These are phyloP conservation scores for Hippocampus kuda DNA, from an alignment of 2,797 vertebrate genomes.

Conservation along the genomic window DNA sequence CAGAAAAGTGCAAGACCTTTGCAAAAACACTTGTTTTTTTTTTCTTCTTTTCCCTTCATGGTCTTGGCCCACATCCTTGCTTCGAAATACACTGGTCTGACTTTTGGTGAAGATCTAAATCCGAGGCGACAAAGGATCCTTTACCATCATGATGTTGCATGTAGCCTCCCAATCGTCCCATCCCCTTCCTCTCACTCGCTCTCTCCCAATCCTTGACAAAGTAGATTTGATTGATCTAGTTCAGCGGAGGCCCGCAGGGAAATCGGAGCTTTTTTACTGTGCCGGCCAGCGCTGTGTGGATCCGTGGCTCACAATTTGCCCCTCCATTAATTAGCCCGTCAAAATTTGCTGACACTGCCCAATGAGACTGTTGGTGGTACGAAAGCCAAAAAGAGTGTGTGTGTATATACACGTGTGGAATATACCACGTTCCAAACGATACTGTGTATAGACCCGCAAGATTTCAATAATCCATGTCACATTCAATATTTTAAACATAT, in stretches of 20 bases:
- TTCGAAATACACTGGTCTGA: neutral
- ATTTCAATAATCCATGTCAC: too few species aligned
- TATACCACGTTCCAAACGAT: too few species aligned
- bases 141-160: neutral
- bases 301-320: slow-evolving; percentile 10
- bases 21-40: neutral
- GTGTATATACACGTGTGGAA: too few species aligned
- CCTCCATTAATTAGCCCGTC: slow-evolving; percentile 3
- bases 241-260: slow-evolving; percentile 34
- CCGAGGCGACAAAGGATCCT: neutral
- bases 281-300: slow-evolving; percentile 8
- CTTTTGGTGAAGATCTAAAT: neutral
- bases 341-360: neutral
- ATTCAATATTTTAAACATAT: too few species aligned
- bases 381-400: neutral
- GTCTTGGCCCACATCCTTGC: neutral
- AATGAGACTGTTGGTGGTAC: neutral
- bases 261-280: slow-evolving; percentile 15
- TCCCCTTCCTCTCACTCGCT: neutral
- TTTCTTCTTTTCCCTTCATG: neutral
- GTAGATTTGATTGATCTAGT: slow-evolving; percentile 49
- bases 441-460: too few species aligned
- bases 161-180: neutral
- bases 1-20: neutral
- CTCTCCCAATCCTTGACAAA: slow-evolving; percentile 23